Conservation (phyloP, 1,140 invertebrate species). For the Argopecten irradians region DNA sequence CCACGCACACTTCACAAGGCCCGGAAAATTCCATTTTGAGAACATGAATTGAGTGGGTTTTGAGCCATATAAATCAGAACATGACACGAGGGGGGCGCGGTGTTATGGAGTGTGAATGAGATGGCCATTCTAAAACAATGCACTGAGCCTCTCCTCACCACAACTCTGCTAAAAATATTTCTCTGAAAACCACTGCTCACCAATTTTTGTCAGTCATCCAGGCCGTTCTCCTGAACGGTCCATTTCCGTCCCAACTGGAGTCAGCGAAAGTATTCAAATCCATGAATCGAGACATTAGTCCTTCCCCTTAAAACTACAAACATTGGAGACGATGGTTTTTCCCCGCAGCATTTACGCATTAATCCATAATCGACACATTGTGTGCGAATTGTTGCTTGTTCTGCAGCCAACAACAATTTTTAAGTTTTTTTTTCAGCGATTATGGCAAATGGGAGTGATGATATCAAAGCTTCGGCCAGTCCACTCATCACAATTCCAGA, state of each 20-base stretch:
- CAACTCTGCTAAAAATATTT: slow-evolving; percentile 50
- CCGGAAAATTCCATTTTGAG: no score
- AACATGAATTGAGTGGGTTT: no score
- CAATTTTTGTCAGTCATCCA: slow-evolving; percentile 58
- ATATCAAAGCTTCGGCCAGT: background rate
- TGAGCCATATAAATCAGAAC: no score
- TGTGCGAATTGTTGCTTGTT: slow-evolving; percentile 31
- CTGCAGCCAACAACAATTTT: slow-evolving; percentile 35
- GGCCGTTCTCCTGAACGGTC: slow-evolving; percentile 51
- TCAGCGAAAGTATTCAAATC: slow-evolving; percentile 43
- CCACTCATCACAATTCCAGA: slow-evolving; percentile 1
- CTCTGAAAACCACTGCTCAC: slow-evolving; percentile 50
- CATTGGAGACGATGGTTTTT: slow-evolving; percentile 45
- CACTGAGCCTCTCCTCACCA: slow-evolving; percentile 46
- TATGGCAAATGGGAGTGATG: background rate
- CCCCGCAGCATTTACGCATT: slow-evolving; percentile 50
- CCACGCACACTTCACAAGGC: no score
- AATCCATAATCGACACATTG: slow-evolving; percentile 51
- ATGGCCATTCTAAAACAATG: slow-evolving; percentile 47
- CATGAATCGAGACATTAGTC: slow-evolving; percentile 40
- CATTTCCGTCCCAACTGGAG: slow-evolving; percentile 43
- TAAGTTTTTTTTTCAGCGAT: slow-evolving; percentile 39
- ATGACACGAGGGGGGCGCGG: no score
- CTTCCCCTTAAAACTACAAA: slow-evolving; percentile 56
- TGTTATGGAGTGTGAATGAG: no score